Evolutionary conservation across 2,797 vertebrate species (phyloP).

Genomic region (Sphenodon punctatus): DNA sequence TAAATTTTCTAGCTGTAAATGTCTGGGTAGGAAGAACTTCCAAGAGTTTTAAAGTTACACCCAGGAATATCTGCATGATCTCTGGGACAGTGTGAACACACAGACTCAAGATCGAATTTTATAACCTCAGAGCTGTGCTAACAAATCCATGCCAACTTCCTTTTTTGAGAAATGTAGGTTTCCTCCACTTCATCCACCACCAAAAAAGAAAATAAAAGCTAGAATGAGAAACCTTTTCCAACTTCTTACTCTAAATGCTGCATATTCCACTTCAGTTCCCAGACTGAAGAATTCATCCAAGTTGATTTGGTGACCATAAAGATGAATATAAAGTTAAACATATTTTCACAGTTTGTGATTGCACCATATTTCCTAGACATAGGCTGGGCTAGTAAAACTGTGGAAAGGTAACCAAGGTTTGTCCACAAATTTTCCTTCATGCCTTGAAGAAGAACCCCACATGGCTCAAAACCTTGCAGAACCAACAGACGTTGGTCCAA

Average conservation of each 20-base stretch:
- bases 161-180: constrained; percentile 15
- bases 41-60: background rate
- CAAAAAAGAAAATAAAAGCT: background rate
- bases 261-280: background rate
- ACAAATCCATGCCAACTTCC: constrained; percentile 17
- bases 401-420: background rate
- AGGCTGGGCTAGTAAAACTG: background rate
- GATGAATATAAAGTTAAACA: background rate
- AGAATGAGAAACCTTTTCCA: background rate
- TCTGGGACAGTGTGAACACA: background rate
- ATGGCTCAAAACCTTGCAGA: background rate
- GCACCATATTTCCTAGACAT: background rate
- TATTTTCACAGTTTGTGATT: background rate
- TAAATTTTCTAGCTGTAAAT: background rate
- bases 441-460: no score
- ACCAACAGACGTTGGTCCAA: no score
- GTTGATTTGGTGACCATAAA: background rate
- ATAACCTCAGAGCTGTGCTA: constrained; percentile 19
- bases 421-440: background rate
- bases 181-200: background rate
- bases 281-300: no score
- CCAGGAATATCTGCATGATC: background rate
- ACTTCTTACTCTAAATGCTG: background rate
- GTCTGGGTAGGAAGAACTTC: background rate
- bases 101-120: constrained; percentile 27